Percentiles rank a stretch among this genome's conserved stretches.
Evolutionary conservation across 2,888 invertebrate species (phyloP).

Genomic region (Epistrophe eligans): DNA sequence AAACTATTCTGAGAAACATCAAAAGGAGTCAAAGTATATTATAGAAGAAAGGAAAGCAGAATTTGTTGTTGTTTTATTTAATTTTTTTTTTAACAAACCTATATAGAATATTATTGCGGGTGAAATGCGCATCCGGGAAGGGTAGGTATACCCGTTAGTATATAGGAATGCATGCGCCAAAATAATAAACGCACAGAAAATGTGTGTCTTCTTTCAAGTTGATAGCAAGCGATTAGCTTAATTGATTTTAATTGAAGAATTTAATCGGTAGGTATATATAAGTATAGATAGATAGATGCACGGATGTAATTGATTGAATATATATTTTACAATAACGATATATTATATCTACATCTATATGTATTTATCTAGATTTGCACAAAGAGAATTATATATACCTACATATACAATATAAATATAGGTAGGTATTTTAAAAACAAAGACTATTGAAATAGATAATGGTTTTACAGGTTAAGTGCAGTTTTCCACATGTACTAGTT

Average conservation of each 20-base stretch:
- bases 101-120: constrained; percentile 12
- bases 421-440: too few relatives aligned
- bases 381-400: background rate
- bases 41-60: constrained; percentile 9
- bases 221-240: constrained; percentile 82
- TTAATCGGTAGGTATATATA: constrained; percentile 63
- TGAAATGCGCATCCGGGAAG: background rate
- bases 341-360: too few relatives aligned
- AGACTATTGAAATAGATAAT: too few relatives aligned
- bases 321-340: constrained; percentile 41
- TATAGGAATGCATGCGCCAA: constrained; percentile 53
- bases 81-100: background rate
- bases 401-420: too few relatives aligned
- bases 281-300: background rate
- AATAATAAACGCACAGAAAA: constrained; percentile 52
- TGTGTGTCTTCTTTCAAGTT: constrained; percentile 56
- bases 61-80: background rate
- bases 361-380: background rate
- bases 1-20: constrained; percentile 67
- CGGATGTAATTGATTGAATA: constrained; percentile 70
- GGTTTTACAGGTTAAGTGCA: background rate
- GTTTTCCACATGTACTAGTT: background rate
- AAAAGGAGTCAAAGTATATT: constrained; percentile 32
- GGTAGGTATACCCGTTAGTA: background rate
- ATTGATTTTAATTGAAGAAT: constrained; percentile 82